Conservation (phyloP, 2,113 vertebrate species). For the Pyrgilauda ruficollis region DNA sequence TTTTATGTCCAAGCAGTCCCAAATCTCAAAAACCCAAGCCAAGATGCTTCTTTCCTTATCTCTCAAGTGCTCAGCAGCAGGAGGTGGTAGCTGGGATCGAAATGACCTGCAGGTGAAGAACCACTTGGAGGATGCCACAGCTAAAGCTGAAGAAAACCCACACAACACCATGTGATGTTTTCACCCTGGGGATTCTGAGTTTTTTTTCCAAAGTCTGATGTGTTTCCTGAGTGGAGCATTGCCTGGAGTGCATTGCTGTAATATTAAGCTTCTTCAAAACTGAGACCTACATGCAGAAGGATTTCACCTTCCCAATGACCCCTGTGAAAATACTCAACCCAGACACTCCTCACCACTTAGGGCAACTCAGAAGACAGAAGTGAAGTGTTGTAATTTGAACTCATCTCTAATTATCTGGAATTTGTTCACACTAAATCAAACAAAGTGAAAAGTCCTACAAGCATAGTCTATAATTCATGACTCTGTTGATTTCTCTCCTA, state of each 20-base stretch:
- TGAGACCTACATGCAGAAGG: neutral
- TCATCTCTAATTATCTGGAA: slow-evolving; percentile 1
- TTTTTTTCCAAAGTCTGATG: neutral
- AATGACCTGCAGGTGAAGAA: neutral
- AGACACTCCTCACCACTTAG: neutral
- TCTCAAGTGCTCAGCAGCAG: neutral
- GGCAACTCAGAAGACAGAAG: neutral
- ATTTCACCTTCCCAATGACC: neutral
- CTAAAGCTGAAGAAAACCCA: neutral
- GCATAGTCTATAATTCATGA: slow-evolving; percentile 20
- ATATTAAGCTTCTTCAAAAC: neutral
- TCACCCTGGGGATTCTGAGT: neutral
- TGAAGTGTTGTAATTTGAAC: neutral
- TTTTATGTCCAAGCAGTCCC: neutral
- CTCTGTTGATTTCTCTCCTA: slow-evolving; percentile 56
- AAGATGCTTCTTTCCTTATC: neutral
- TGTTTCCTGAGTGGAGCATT: neutral
- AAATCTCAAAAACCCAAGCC: neutral
- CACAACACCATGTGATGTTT: neutral
- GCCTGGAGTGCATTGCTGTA: neutral
- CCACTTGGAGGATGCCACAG: neutral
- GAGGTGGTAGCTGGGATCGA: neutral
- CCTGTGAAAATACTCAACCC: neutral
- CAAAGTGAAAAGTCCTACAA: neutral
- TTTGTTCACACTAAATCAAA: slow-evolving; percentile 23